Base-by-base conservation (phyloP, 2,113 vertebrate species). In the Grantiella picta region DNA sequence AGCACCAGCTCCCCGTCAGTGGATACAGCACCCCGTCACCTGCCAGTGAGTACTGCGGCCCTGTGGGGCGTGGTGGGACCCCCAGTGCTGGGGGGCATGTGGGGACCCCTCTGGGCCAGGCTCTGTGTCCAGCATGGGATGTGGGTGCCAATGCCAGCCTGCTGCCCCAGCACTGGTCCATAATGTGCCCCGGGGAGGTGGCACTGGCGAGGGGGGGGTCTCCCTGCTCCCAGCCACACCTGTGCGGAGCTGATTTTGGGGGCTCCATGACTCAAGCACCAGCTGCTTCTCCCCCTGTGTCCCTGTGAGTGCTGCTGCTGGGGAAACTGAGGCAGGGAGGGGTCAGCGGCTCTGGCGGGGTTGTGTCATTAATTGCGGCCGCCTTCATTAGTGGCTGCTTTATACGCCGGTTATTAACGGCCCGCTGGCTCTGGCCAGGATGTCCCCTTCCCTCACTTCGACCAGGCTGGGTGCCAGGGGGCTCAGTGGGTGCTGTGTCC, bases 11-110 rank as follows among this genome's bases (percentile, higher is more conserved):
- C 81, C 98, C 99, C 18, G 97, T 99, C 95, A 99, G 99, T 5
- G 99, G 99, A 64, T 99, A 99, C 97, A 99, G 99, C 98, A 99
- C 99, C 10, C 99, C 99, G 0, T 99, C 99, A 16, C 99, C 99
- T 78, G 99, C 99, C 97, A 99, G 99, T 99, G 97, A 99, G 99
- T 99, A 95, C 63, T 1, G 4, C 1, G 4, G 38, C 11, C 2
- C 56, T 3, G 8, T 0, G 3, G 14, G 25, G 29, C 13, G 11
- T 6, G 22, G 2, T 6, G 61, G 47, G 33, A 44, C 21, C 35
- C 25, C 23, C 9, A 1, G 22, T 1, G 7, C 15, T 3, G 6
- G n/a, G 11, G 17, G 0, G 5, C 0, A 0, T 8, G 9, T 17
- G 40, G 35, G 35, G n/a, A 31, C 27, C 38, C 28, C 22, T 61